Percentiles rank a stretch among this genome's conserved stretches.
Evolutionary conservation across 2,888 invertebrate genomes (phyloP).

Genomic region (Cephonodes hylas): DNA sequence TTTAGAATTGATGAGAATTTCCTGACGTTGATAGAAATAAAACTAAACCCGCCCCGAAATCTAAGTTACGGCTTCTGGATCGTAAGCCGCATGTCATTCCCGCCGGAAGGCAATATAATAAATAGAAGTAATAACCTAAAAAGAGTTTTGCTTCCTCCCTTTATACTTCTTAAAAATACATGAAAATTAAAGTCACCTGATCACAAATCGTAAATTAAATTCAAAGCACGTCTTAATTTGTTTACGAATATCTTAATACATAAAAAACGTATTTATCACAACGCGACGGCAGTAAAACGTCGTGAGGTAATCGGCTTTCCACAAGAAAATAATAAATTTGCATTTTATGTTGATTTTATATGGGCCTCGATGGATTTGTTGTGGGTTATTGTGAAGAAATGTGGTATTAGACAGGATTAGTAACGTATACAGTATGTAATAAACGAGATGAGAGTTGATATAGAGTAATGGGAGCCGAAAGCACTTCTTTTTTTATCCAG

Average conservation of each 20-base stretch:
- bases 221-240: conserved; percentile 8
- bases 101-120: no score
- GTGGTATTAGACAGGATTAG: neutral
- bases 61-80: no score
- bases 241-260: conserved; percentile 2
- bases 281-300: neutral
- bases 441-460: no score
- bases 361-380: neutral
- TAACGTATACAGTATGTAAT: neutral
- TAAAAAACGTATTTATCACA: conserved; percentile 5
- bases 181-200: neutral
- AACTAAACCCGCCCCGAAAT: no score
- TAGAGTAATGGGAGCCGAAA: no score
- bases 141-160: no score
- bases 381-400: neutral
- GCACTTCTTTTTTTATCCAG: no score
- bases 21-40: no score
- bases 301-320: conserved; percentile 1
- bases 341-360: conserved; percentile 9
- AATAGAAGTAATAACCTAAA: no score
- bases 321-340: neutral
- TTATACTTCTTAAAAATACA: no score
- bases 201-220: neutral
- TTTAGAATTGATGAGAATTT: no score
- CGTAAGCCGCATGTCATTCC: no score